Evolutionary conservation across 2,797 vertebrate genomes (phyloP), one percentile per base, ranked within the genome.

Genomic region (Galago senegalensis): DNA sequence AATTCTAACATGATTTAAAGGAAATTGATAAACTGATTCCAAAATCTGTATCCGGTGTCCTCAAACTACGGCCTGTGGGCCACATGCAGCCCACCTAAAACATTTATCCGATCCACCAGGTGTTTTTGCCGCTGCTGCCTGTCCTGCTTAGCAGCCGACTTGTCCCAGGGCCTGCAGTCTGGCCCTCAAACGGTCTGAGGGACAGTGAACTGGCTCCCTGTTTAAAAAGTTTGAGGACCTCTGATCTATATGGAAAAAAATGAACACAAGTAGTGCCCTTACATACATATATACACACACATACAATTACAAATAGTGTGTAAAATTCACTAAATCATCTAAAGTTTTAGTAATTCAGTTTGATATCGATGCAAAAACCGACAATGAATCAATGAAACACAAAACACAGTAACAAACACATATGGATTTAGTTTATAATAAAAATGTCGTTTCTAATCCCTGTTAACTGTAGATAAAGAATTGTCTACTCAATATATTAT

Each of bases 311-410:
- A 82, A 8, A 87, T 31, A 75, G 67, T n/a, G 61, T 31, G n/a
- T 17, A 81, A 14, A 40, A 25, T 18, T 37, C 27, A 84, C 3
- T 2, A 21, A 12, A 58, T 16, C 76, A 81, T 37, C 16, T 75
- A 76, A 87, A 90, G 10, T 12, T 84, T 89, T 81, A 56, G n/a
- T 86, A 81, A 81, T 76, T 86, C 60, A 43, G 34, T 92, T n/a
- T 65, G n/a, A 73, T 76, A 61, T 1, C 53, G 43, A 82, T n/a
- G 7, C 21, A 96, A 76, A 23, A 76, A 92, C 0, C 63, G 85
- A 77, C n/a, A 89, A 3, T 3, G 18, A 7, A 92, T 81, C 56
- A 75, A 63, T 27, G 5, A 77, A 93, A 86, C 20, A 91, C 18
- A 63, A 79, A 70, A 77, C 40, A 83, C 0, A 11, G 53, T 76